A percentile compares a stretch with the other conserved stretches of the same genome.
Evolutionary conservation across 2,797 vertebrate species (phyloP).

Genomic region (Pangasius larnaudii): DNA sequence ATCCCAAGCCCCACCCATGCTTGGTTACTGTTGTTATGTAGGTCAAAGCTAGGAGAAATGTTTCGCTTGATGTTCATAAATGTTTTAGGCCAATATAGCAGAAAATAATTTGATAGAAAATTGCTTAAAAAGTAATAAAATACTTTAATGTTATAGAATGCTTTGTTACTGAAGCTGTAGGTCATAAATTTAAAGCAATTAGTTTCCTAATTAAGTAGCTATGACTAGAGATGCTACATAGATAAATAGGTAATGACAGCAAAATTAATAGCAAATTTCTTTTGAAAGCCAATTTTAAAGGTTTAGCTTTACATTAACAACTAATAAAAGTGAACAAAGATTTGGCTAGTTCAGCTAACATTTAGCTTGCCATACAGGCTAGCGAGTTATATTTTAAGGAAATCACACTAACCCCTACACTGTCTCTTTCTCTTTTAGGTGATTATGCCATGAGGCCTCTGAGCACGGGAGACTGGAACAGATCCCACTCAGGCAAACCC

Average conservation of each 20-base stretch:
- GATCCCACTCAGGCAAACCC: slow-evolving; percentile 73
- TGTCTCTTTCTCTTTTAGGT: slow-evolving; percentile 62
- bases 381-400: background rate
- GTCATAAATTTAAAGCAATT: background rate
- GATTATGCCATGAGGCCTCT: slow-evolving; percentile 65
- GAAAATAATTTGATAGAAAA: background rate
- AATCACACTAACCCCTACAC: background rate
- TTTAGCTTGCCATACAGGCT: background rate
- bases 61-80: background rate
- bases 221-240: background rate
- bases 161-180: background rate
- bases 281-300: background rate
- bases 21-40: background rate
- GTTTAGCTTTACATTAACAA: background rate
- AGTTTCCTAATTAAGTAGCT: background rate
- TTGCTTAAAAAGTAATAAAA: background rate
- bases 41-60: background rate
- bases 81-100: background rate
- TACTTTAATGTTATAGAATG: background rate
- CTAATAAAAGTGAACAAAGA: background rate
- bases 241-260: background rate
- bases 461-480: slow-evolving; percentile 67
- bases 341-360: background rate
- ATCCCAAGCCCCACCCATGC: background rate
- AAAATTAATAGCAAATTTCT: background rate